Percentiles rank a stretch among this genome's conserved stretches.
Evolutionary conservation across 2,113 vertebrate genomes (phyloP).

Genomic region (Mobula hypostoma): DNA sequence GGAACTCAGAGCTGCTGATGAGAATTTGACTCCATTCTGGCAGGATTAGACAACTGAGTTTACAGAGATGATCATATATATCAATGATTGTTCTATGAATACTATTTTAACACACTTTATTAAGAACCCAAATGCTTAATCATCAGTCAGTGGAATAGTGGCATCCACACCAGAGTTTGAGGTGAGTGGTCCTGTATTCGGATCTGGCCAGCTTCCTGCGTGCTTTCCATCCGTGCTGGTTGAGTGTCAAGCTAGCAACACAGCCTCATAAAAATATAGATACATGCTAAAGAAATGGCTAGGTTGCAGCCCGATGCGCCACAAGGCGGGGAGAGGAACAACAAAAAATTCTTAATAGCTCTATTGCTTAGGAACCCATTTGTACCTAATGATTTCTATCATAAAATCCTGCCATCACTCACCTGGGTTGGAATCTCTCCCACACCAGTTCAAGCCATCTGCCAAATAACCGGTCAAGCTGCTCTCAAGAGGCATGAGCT

Average conservation of each 20-base stretch:
- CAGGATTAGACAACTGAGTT: background rate
- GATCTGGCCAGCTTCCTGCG: no score
- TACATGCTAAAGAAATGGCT: no score
- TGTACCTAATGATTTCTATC: no score
- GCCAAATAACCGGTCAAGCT: slow-evolving; percentile 66
- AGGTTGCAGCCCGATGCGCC: no score
- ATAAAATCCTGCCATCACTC: slow-evolving; percentile 37
- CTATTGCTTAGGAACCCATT: background rate
- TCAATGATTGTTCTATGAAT: background rate
- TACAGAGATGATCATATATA: background rate
- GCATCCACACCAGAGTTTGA: no score
- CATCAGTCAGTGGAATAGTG: no score
- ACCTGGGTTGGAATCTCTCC: slow-evolving; percentile 52
- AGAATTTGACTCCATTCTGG: background rate
- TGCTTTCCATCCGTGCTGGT: no score
- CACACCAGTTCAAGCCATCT: slow-evolving; percentile 71
- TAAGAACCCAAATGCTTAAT: background rate
- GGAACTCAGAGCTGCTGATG: background rate
- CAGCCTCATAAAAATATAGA: no score
- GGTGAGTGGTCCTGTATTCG: no score
- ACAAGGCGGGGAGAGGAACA: no score
- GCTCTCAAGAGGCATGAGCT: slow-evolving; percentile 69
- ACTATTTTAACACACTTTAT: background rate
- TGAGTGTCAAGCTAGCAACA: no score
- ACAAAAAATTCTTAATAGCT: background rate